Base-by-base conservation (phyloP, 2,797 vertebrate genomes). In the Hydrocynus forskahlii region DNA sequence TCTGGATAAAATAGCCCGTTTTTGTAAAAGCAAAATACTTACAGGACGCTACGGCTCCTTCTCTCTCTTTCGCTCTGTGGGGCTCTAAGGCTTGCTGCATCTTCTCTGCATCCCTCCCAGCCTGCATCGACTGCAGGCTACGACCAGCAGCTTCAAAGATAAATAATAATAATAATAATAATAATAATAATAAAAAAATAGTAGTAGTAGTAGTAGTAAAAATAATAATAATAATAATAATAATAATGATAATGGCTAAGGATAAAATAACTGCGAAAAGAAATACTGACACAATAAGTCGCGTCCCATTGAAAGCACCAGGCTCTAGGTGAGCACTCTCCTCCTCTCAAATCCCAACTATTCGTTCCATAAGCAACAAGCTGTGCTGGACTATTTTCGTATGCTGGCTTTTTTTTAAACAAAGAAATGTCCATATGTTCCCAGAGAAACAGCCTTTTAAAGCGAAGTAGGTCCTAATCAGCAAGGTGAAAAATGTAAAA, bases 101-200 rank as follows among this genome's bases (percentile, higher is more conserved):
- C 67, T 60, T 80, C 52, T 62, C 38, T 52, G 80, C 68, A 74
- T 83, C 21, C 66, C 17, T 83, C 45, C 76, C 21, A 55, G 67
- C 25, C 75, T 78, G 75, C 63, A 81, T 78, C 80, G 29, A 25
- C 69, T 55, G 9, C 70, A 54, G 48, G n/a, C 9, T 21, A 21
- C 64, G n/a, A 52, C 50, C 17, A 74, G 54, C 50, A 21, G 72
- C 74, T 64, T 50, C 59, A 66, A 63, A 21, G 5, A 17, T 14
- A 35, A 4, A 1, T 1, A 63, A 35, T 10, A 4, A 62, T 14
- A 59, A 21, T n/a, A 21, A 23, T 2, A 60, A 35, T 14, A 35
- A 16, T 6, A 29, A 63, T n/a, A 29, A 35, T 2, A 60, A 48
- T 48, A n/a, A n/a, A n/a, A n/a, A n/a, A n/a, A n/a, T n/a, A n/a